phyloP scores from a whole-genome alignment of 2,888 invertebrate genomes.

The Heliconius erato region DNA sequence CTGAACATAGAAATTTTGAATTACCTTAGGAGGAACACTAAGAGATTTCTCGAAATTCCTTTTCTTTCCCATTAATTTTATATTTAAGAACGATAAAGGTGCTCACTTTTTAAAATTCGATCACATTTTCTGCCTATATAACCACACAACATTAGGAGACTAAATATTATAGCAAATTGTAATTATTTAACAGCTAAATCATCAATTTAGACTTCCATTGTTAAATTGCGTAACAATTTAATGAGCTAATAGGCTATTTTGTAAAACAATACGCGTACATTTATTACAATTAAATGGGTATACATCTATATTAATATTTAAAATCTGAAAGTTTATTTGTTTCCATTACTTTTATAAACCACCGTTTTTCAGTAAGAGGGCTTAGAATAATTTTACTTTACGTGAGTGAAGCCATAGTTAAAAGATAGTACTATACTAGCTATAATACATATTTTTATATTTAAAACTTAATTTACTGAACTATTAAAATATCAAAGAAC shows the following conservation, averaged over 20 bases:
- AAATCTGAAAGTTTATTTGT: background rate
- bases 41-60: too few species aligned
- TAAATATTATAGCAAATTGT: background rate
- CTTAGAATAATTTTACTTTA: background rate
- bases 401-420: too few species aligned
- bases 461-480: background rate
- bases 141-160: background rate
- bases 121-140: background rate
- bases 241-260: constrained; percentile 26
- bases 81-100: too few species aligned
- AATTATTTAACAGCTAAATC: constrained; percentile 26
- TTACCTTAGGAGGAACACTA: too few species aligned
- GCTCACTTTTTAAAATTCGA: too few species aligned
- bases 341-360: too few species aligned
- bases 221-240: constrained; percentile 23
- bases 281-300: background rate
- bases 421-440: background rate
- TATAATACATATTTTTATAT: background rate
- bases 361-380: background rate
- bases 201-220: constrained; percentile 15
- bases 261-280: background rate
- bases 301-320: background rate
- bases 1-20: too few species aligned
- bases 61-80: too few species aligned
- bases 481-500: constrained; percentile 17